Evolutionary conservation across 2,797 vertebrate species (phyloP).

Genomic region (Natrix natrix): DNA sequence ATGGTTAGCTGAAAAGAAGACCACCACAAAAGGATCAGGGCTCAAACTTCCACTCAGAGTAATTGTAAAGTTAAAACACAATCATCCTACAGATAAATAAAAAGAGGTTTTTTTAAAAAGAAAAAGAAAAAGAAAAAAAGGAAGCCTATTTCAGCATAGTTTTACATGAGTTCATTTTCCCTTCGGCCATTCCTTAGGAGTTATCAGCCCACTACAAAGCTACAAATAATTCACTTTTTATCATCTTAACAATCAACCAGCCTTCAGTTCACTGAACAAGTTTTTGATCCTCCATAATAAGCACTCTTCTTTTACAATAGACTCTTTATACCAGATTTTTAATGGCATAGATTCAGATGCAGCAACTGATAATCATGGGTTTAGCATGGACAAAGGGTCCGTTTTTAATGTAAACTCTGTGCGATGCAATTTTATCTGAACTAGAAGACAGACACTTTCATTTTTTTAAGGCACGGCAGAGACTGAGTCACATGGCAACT

Average conservation of each 20-base stretch:
- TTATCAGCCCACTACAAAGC: not conserved
- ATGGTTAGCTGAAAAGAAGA: not conserved
- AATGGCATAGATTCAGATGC: not conserved
- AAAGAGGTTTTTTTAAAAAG: not conserved
- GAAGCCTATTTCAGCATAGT: not conserved
- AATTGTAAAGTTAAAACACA: not conserved
- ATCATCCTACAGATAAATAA: not conserved
- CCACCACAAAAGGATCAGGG: not conserved
- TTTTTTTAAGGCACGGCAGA: not conserved
- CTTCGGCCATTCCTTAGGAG: not conserved
- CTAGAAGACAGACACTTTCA: not conserved
- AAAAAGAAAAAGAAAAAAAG: not conserved
- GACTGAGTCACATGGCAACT: not conserved
- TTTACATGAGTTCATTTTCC: not conserved
- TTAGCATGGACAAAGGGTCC: not conserved
- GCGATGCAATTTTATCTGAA: not conserved
- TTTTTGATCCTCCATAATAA: not conserved
- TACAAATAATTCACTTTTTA: not conserved
- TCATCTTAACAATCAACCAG: not conserved
- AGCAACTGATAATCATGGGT: not conserved
- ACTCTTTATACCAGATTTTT: not conserved
- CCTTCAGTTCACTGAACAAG: not conserved
- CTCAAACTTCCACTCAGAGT: not conserved
- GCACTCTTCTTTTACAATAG: not conserved
- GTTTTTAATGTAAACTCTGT: not conserved